Percentiles rank a stretch among this genome's conserved stretches.
These are phyloP conservation scores for Phycodurus eques DNA, from an alignment of 2,113 vertebrate genomes.

Conservation along the genomic window DNA sequence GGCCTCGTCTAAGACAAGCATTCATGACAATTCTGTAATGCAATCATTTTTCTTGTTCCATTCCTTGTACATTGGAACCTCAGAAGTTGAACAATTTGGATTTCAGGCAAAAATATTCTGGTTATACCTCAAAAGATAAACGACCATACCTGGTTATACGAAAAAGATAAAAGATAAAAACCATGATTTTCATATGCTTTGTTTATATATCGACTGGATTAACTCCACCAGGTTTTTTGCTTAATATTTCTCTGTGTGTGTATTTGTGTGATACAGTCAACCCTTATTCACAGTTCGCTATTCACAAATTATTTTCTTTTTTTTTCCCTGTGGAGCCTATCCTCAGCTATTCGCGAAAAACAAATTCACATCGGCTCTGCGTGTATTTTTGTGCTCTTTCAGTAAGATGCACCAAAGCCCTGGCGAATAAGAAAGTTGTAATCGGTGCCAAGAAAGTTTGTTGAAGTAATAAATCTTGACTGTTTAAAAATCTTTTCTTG, in stretches of 20 bases:
- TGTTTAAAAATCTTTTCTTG: too few relatives aligned
- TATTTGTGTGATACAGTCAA: neutral
- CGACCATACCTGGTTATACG: too few relatives aligned
- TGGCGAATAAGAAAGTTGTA: neutral
- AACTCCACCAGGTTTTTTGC: neutral
- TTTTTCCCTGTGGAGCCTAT: too few relatives aligned
- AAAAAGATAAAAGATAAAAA: neutral
- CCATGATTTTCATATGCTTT: neutral
- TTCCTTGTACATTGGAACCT: too few relatives aligned
- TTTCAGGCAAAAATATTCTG: neutral
- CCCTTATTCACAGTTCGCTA: neutral
- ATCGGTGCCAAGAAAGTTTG: neutral
- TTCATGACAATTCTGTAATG: neutral
- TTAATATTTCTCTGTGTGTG: neutral
- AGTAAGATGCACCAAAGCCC: too few relatives aligned
- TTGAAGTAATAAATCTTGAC: neutral
- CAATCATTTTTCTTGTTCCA: neutral
- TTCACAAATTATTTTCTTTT: neutral
- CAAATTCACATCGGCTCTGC: neutral
- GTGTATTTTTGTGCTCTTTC: neutral
- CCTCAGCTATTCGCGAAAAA: neutral
- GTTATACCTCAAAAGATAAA: neutral
- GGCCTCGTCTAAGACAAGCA: neutral
- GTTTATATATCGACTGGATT: neutral
- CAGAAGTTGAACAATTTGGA: neutral